Base-by-base conservation (phyloP, 1,140 invertebrate genomes). In the Sitophilus oryzae region DNA sequence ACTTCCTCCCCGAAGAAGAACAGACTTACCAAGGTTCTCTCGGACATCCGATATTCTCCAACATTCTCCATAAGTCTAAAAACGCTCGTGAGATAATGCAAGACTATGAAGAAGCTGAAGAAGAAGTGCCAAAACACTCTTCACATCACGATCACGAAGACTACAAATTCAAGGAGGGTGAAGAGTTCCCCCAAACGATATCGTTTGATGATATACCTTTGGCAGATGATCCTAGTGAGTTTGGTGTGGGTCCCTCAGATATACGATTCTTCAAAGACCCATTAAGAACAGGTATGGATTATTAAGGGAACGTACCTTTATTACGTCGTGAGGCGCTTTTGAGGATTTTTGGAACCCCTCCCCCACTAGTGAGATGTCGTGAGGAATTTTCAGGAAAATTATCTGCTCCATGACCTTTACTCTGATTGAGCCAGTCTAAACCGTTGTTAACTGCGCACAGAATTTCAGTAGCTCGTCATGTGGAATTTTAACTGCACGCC, bases 201-300 rank as follows among this genome's bases (percentile, higher is more conserved):
- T 14, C 18, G 8, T 53, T 58, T 19, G 40, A 59, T 18, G 46
- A 66, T 37, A 52, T 58, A n/a, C 55, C 53, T 18, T 11, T 60
- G 8, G 60, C 48, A 19, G 56, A 60, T 18, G 61, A 66, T 54
- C 61, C 61, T 8, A 50, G 49, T 15, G 49, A 66, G 25, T 69
- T 69, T 58, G 67, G 55, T n/a, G 62, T 61, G 41, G 42, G 48
- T 35, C 67, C 67, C 9, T 46, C 63, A 1, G 67, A 67, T 64
- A 58, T 64, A 0, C 49, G 67, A 47, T 69, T 65, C 59, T 69
- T 59, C 36, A 50, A 55, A 44, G 56, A 56, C 16, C 15, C 35
- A 15, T 18, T 15, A 46, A 23, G 40, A 30, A 41, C 36, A 30
- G 52, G 52, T 54, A 30, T 30, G 11, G 5, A 11, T 30, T 30